A percentile compares a stretch with the other conserved stretches of the same genome.
phyloP scores from a whole-genome alignment of 2,888 invertebrate genomes.

The Pterostichus madidus region DNA sequence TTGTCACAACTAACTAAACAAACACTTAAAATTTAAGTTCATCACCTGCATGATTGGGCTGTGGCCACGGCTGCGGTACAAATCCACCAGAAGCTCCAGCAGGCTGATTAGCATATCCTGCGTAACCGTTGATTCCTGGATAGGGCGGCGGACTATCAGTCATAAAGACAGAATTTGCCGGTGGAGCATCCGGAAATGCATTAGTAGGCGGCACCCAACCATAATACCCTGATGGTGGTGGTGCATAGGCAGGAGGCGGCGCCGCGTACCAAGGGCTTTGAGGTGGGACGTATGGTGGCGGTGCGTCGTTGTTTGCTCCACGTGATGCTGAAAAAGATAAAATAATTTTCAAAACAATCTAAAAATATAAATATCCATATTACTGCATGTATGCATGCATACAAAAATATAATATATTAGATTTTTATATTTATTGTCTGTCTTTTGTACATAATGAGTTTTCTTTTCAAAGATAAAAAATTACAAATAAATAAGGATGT shows the following conservation, averaged over 20 bases:
- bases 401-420: too few relatives aligned
- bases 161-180: slow-evolving; percentile 92
- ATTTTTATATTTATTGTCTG: too few relatives aligned
- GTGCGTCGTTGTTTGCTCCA: slow-evolving; percentile 81
- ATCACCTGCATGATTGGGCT: slow-evolving; percentile 9
- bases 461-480: background rate
- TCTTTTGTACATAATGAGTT: too few relatives aligned
- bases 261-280: slow-evolving; percentile 90
- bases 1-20: too few relatives aligned
- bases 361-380: too few relatives aligned
- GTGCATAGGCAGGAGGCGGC: slow-evolving; percentile 94
- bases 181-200: slow-evolving; percentile 84
- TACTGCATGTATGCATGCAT: too few relatives aligned
- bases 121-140: slow-evolving; percentile 87
- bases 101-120: slow-evolving; percentile 71
- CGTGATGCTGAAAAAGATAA: slow-evolving; percentile 79
- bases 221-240: slow-evolving; percentile 92
- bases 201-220: slow-evolving; percentile 93
- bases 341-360: slow-evolving; percentile 4
- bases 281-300: slow-evolving; percentile 91
- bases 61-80: background rate
- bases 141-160: slow-evolving; percentile 96
- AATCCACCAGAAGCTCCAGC: slow-evolving; percentile 72
- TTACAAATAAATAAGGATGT: background rate
- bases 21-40: too few relatives aligned